Conservation (phyloP, 1,140 invertebrate genomes). For the Antheraea mylitta region DNA sequence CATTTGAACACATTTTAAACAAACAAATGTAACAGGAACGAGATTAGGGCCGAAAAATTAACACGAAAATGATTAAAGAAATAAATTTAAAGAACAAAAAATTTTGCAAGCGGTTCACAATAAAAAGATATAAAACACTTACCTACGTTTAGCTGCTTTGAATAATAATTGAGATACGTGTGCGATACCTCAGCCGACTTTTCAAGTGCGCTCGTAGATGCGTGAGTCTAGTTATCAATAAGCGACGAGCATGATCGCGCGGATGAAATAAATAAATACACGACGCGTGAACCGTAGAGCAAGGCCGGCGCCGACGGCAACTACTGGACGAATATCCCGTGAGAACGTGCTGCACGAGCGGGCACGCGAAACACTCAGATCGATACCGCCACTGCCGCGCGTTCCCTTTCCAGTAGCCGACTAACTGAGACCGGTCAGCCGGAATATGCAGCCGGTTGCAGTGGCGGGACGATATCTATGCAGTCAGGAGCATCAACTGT, state of each 20-base stretch:
- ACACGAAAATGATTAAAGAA: background rate
- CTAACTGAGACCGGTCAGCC: slow-evolving; percentile 40
- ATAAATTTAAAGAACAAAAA: slow-evolving; percentile 5
- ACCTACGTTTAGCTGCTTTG: slow-evolving; percentile 44
- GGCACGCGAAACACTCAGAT: slow-evolving; percentile 64
- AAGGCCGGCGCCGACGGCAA: slow-evolving; percentile 73
- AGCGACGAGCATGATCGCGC: slow-evolving; percentile 63
- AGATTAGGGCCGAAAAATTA: slow-evolving; percentile 14
- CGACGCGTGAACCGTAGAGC: slow-evolving; percentile 64
- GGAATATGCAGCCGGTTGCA: slow-evolving; percentile 20
- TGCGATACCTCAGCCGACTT: slow-evolving; percentile 25
- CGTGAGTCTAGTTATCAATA: slow-evolving; percentile 61
- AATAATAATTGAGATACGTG: slow-evolving; percentile 37
- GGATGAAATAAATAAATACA: slow-evolving; percentile 53
- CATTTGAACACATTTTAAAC: slow-evolving; percentile 36
- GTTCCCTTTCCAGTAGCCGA: slow-evolving; percentile 53
- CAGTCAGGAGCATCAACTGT: slow-evolving; percentile 27
- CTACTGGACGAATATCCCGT: slow-evolving; percentile 68
- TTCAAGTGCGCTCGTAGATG: slow-evolving; percentile 42
- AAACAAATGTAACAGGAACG: slow-evolving; percentile 19
- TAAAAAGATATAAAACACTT: slow-evolving; percentile 30
- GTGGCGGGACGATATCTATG: slow-evolving; percentile 22
- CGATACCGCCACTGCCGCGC: slow-evolving; percentile 62
- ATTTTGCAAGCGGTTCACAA: slow-evolving; percentile 25
- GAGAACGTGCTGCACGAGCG: slow-evolving; percentile 67